Base-by-base conservation (phyloP, 1,140 invertebrate species). In the Geopemphigus sp. region DNA sequence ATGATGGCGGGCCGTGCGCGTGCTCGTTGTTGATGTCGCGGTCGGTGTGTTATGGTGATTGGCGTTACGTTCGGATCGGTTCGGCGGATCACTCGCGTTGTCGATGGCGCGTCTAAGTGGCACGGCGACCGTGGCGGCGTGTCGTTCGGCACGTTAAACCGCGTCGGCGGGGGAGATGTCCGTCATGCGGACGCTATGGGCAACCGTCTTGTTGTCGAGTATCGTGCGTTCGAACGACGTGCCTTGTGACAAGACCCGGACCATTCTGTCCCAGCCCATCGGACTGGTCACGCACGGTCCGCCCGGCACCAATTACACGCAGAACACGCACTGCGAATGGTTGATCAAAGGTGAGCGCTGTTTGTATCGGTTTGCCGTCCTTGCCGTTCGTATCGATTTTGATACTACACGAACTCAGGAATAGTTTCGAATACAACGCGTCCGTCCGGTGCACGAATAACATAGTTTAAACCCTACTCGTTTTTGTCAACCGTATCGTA, bases 271-370 rank as follows among this genome's bases (percentile, higher is more conserved):
- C 11, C 89, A 91, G 57, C 88, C 90, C 45, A 93, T 90, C 88
- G 95, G 95, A n/a, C 88, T 93, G 61, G 94, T 98, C 81, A 93
- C 92, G 76, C 94, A 96, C 89, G 95, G 95, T n/a, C 92, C 93
- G 24, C 89, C 90, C 81, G 91, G 90, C 53, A 91, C 90, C 5
- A 94, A 96, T 85, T 97, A 97, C 84, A 95, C 93, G 66, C 92
- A 94, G 86, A 93, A 96, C 85, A 95, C 94, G 74, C 94, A 97
- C 84, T 98, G 96, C 86, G 95, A 97, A 89, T 97, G 95, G 95
- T 90, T 97, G 54, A 97, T 98, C 83, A 92, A 93, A 89, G 91
- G 91, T 92, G 85, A 70, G n/a, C n/a, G n/a, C n/a, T n/a, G n/a
- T n/a, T n/a, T n/a, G n/a, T n/a, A n/a, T n/a, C n/a, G n/a, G n/a